Conservation (phyloP, 64 coral and sea anemone genomes). For the Montipora foliosa region DNA sequence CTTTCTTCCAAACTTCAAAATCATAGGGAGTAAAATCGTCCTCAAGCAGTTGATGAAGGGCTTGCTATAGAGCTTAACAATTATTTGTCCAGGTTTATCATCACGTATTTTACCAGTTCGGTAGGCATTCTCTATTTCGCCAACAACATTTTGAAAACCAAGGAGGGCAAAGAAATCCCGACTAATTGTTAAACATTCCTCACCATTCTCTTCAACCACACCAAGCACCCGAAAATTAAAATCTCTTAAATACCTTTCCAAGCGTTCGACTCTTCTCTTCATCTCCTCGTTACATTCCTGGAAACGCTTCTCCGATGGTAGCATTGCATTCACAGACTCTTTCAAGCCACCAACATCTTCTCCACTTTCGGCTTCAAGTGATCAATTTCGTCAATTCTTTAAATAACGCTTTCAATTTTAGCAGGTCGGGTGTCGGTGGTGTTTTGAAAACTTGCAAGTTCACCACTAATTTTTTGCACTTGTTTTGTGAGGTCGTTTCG, state of each 20-base stretch:
- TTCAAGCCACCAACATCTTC: background rate
- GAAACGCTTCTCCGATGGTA: background rate
- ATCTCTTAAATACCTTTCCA: background rate
- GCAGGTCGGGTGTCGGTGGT: background rate
- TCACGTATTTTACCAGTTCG: no score
- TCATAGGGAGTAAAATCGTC: background rate
- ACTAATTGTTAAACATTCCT: background rate
- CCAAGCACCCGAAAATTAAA: background rate
- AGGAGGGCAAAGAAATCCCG: no score
- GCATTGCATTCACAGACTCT: background rate
- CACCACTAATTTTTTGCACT: background rate
- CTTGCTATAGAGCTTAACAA: no score
- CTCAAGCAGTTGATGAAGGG: background rate
- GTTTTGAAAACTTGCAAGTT: constrained; percentile 2
- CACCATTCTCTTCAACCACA: background rate
- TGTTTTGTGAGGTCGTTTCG: background rate
- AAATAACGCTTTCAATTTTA: constrained; percentile 15
- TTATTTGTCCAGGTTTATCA: no score
- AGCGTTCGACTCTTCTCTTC: constrained; percentile 5
- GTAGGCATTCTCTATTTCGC: no score
- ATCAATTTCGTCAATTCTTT: constrained; percentile 10
- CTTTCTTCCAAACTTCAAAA: background rate
- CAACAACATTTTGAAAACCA: no score
- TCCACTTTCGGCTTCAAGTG: background rate
- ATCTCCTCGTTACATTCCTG: background rate